Base-by-base conservation (phyloP, 2,888 invertebrate species). In the Mechanitis mazaeus region DNA sequence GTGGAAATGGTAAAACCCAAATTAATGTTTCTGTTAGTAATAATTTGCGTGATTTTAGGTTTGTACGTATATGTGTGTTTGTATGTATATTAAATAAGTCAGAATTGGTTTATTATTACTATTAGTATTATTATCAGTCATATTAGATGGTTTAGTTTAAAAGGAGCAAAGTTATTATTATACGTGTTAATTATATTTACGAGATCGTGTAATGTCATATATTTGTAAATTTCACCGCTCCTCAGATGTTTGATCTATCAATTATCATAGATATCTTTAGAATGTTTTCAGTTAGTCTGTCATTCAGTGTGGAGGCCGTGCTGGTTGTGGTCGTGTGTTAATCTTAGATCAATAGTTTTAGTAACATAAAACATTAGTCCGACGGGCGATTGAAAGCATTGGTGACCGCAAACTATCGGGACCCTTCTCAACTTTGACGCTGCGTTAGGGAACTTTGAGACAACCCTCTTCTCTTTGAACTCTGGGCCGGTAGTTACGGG, bases 361-460 rank as follows among this genome's bases (percentile, higher is more conserved):
- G 55, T 20, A 20, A 20, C 20, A 59, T 59, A 46, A 59, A 35
- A 45, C 35, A 47, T 56, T 45, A 42, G 20, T 47, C 47, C 31
- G 58, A 50, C 33, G 45, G 1, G 42, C 33, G 58, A 60, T 68
- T 75, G 77, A 78, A 78, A 79, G 75, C 73, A 65, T 67, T 71
- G 68, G 73, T 79, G 80, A 81, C 78, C 77, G 71, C 74, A 71
- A 67, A 69, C 67, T 69, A 69, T 67, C 64, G 64, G 65, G 68
- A 83, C 83, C 83, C 84, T 81, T 75, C 77, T 84, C 83, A 84
- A 81, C 74, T 82, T 77, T 80, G 84, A 83, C 80, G 73, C 64
- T 68, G 69, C 68, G 69, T 75, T 65, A 66, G 69, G 73, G 70
- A 69, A 75, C 73, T 68, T 64, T 64, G 56, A 59, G 57, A 66